Evolutionary conservation across 2,888 invertebrate genomes (phyloP), one percentile per base, ranked within the genome.

Genomic region (Ramazzottius varieornatus): DNA sequence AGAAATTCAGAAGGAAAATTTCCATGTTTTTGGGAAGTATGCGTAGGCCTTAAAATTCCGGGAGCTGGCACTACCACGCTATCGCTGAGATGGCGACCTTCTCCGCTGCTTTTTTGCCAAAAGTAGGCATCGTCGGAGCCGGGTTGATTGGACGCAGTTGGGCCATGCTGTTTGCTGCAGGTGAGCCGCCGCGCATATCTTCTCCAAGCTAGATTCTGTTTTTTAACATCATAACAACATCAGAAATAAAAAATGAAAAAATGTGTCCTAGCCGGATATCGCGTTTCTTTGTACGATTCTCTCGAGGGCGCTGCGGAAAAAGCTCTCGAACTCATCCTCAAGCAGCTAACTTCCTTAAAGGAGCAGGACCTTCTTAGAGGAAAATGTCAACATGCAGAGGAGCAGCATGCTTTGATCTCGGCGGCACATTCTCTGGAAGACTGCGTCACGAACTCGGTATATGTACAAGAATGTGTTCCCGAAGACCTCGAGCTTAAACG

Each of bases 141-240:
- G 96, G 96, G 1, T 79, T 94, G 65, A 93, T 96, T 71, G 96
- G 94, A 1, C 83, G 88, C 66, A 92, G 92, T 71, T 96, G 92
- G 91, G 86, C 93, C 0, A 93, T 94, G 91, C 80, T 94, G 40
- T 96, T 92, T 76, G 91, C 91, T 0, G 84, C 88, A 8, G 64
- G 34, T 16, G 70, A 71, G n/a, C n/a, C n/a, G n/a, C n/a, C n/a
- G n/a, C n/a, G n/a, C n/a, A n/a, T n/a, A n/a, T n/a, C n/a, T n/a
- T n/a, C n/a, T n/a, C n/a, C n/a, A n/a, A n/a, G n/a, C n/a, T n/a
- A n/a, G n/a, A n/a, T n/a, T n/a, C n/a, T n/a, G n/a, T n/a, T n/a
- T n/a, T n/a, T n/a, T n/a, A n/a, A n/a, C n/a, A n/a, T n/a, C n/a
- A n/a, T n/a, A n/a, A n/a, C n/a, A n/a, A n/a, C n/a, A n/a, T n/a